Percentiles rank a stretch among this genome's conserved stretches.
phyloP scores from a whole-genome alignment of 2,113 vertebrate genomes.

The Dicaeum eximium region DNA sequence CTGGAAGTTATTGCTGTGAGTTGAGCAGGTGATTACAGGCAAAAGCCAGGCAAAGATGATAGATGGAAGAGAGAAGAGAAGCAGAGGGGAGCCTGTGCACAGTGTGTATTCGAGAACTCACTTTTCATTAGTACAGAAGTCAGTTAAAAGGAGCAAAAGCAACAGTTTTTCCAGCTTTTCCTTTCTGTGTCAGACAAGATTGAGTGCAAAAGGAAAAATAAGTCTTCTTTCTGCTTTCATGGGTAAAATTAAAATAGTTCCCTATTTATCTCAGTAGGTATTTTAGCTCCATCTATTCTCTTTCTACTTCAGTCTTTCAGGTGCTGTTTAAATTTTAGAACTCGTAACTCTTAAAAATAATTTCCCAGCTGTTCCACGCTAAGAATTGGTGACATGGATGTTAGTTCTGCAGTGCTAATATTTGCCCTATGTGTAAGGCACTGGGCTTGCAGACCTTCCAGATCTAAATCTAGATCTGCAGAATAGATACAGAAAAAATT shows the following conservation, averaged over 20 bases:
- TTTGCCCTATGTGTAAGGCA: not conserved
- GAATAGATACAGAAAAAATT: not conserved
- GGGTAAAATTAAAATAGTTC: conserved; percentile 9
- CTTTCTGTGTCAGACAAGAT: conserved; percentile 4
- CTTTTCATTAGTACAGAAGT: conserved; percentile 33
- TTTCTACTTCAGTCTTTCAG: conserved; percentile 35
- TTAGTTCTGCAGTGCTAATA: conserved; percentile 15
- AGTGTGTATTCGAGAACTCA: not conserved
- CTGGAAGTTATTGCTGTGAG: conserved; percentile 13
- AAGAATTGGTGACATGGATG: not conserved
- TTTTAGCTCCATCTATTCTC: not conserved
- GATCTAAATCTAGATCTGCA: not conserved
- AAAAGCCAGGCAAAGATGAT: not conserved
- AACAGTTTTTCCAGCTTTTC: not conserved
- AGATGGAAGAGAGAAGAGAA: not conserved
- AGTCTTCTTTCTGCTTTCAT: not conserved
- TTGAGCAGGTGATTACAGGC: conserved; percentile 13
- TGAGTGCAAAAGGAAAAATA: conserved; percentile 1
- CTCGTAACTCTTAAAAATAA: not conserved
- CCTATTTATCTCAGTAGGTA: not conserved
- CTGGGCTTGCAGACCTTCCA: not conserved
- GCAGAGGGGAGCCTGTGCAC: not conserved
- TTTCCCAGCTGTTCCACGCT: not conserved
- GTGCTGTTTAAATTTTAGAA: not conserved
- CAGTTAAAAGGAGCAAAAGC: conserved; percentile 21